phyloP scores from a whole-genome alignment of 2,113 vertebrate genomes.

The Myiagra hebetior region DNA sequence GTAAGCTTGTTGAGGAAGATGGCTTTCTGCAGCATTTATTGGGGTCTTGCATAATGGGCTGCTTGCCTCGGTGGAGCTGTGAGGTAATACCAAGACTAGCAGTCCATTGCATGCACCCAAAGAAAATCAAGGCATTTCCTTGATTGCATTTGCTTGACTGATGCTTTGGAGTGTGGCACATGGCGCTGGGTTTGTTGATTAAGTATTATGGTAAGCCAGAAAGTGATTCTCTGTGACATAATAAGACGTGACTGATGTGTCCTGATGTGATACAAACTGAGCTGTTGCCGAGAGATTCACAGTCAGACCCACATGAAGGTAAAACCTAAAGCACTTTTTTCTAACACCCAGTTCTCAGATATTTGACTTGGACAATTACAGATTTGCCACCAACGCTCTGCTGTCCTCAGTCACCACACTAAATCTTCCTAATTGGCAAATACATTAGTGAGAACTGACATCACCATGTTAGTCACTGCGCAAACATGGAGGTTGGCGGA shows the following conservation, averaged over 20 bases:
- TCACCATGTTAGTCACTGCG: conserved; percentile 55
- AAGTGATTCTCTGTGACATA: not conserved
- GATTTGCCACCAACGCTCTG: conserved; percentile 43
- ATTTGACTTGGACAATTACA: conserved; percentile 58
- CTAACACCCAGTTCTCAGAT: conserved; percentile 28
- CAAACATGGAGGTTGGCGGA: conserved; percentile 26
- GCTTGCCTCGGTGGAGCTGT: not conserved
- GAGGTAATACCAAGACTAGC: not conserved
- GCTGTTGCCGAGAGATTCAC: not conserved
- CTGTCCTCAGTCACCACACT: conserved; percentile 48
- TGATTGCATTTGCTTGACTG: not conserved
- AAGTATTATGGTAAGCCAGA: conserved; percentile 13
- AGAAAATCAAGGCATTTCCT: not conserved
- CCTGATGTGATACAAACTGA: conserved; percentile 14
- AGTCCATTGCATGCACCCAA: not conserved
- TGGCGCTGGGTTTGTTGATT: conserved; percentile 23
- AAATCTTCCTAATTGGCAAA: conserved; percentile 67
- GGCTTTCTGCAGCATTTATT: not conserved
- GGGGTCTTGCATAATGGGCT: not conserved
- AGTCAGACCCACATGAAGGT: not conserved
- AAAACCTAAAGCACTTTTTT: conserved; percentile 45
- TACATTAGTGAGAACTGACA: conserved; percentile 53
- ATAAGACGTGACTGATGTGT: conserved; percentile 15
- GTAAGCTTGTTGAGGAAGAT: not conserved
- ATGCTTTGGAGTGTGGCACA: conserved; percentile 9